These are phyloP conservation scores for Drosophila paulistorum DNA, from an alignment of 1,140 invertebrate species.

Conservation along the genomic window DNA sequence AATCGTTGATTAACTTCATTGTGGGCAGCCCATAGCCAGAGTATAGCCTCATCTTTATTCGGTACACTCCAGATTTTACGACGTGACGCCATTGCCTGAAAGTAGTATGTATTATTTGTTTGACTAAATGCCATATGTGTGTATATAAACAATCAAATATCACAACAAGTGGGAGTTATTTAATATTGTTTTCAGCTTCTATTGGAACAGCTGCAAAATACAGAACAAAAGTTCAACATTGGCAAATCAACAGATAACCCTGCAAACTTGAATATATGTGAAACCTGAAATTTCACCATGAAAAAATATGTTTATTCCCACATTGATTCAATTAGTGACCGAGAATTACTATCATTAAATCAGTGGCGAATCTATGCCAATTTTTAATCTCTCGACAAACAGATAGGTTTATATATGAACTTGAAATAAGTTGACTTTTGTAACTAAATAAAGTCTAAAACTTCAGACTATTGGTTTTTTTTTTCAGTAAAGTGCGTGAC, in stretches of 20 bases:
- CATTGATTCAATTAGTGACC: constrained; percentile 19
- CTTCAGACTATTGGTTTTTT: no score
- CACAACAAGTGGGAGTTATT: constrained; percentile 25
- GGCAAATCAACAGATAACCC: no score
- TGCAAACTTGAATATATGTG: not conserved
- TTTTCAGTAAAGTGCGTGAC: no score
- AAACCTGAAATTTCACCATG: not conserved
- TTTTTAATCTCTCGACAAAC: no score
- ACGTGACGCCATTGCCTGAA: constrained; percentile 87
- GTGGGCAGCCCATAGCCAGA: constrained; percentile 98
- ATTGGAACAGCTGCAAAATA: constrained; percentile 54
- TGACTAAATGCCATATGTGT: constrained; percentile 6
- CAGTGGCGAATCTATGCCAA: no score
- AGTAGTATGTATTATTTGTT: not conserved
- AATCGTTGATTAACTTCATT: constrained; percentile 96
- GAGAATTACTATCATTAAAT: no score
- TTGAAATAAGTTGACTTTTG: no score
- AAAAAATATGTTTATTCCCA: constrained; percentile 9
- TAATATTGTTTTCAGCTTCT: constrained; percentile 24
- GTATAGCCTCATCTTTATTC: constrained; percentile 88
- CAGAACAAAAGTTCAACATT: not conserved
- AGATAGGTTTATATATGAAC: no score
- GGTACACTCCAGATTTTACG: constrained; percentile 88
- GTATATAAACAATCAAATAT: not conserved
- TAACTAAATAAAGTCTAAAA: no score